These are phyloP conservation scores for Amniataba percoides DNA, from an alignment of 2,797 vertebrate genomes.

Conservation along the genomic window DNA sequence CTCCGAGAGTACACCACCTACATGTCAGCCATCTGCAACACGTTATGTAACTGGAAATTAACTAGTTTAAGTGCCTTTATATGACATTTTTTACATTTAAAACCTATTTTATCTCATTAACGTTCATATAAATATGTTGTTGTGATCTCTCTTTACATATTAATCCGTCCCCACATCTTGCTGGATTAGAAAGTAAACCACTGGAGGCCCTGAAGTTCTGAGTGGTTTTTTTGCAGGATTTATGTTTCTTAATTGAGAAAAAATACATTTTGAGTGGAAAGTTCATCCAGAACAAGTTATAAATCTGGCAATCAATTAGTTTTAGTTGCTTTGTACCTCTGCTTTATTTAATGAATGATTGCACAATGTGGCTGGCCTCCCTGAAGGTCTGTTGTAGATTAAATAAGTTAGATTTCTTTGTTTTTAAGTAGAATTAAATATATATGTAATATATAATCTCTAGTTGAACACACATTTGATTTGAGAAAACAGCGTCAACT, in stretches of 20 bases:
- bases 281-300: neutral
- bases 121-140: neutral
- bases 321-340: neutral
- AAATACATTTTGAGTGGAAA: neutral
- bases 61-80: neutral
- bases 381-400: neutral
- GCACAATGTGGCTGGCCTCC: neutral
- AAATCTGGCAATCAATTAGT: neutral
- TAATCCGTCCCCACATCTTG: slow-evolving; percentile 47
- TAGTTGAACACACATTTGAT: neutral
- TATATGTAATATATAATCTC: neutral
- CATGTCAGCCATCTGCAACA: slow-evolving; percentile 29
- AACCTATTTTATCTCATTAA: neutral
- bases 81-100: neutral
- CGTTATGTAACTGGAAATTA: neutral
- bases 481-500: neutral
- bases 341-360: neutral
- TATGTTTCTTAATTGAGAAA: neutral
- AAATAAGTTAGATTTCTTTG: neutral
- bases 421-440: neutral
- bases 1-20: slow-evolving; percentile 25
- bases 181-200: slow-evolving; percentile 27
- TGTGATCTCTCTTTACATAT: slow-evolving; percentile 52
- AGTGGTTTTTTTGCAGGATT: neutral
- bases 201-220: no score